Evolutionary conservation across 2,888 invertebrate species (phyloP).

Genomic region (Acrobeloides nanus): DNA sequence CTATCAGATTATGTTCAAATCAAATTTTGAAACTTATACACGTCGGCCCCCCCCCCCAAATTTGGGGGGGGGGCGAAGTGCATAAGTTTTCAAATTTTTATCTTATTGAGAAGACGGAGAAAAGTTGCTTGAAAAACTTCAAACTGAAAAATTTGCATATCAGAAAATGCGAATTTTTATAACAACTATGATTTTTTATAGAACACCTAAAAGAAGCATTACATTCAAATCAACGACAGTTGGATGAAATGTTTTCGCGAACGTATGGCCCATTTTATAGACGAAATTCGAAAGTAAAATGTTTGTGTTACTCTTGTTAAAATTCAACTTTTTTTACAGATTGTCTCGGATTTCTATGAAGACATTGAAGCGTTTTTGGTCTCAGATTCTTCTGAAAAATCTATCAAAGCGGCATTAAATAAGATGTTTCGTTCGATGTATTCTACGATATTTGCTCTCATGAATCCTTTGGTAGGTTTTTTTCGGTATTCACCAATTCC

Average conservation of each 20-base stretch:
- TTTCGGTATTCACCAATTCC: no score
- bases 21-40: no score
- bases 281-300: conserved; percentile 26
- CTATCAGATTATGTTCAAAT: no score
- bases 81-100: no score
- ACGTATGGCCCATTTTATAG: conserved; percentile 38
- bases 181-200: no score
- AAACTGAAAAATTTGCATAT: no score
- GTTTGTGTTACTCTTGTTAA: conserved; percentile 1
- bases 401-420: conserved; percentile 13
- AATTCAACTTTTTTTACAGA: conserved; percentile 15
- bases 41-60: no score
- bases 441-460: conserved; percentile 24
- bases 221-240: conserved; percentile 14
- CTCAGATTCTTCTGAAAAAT: conserved; percentile 3
- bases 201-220: conserved; percentile 23
- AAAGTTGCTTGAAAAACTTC: no score
- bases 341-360: conserved; percentile 27
- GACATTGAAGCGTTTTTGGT: conserved; percentile 13
- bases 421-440: conserved; percentile 30
- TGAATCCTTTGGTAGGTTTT: conserved; percentile 32
- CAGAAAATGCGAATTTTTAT: no score
- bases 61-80: no score
- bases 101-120: no score
- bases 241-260: conserved; percentile 27